Evolutionary conservation across 2,888 invertebrate species (phyloP).

Genomic region (Lasius fuliginosus): DNA sequence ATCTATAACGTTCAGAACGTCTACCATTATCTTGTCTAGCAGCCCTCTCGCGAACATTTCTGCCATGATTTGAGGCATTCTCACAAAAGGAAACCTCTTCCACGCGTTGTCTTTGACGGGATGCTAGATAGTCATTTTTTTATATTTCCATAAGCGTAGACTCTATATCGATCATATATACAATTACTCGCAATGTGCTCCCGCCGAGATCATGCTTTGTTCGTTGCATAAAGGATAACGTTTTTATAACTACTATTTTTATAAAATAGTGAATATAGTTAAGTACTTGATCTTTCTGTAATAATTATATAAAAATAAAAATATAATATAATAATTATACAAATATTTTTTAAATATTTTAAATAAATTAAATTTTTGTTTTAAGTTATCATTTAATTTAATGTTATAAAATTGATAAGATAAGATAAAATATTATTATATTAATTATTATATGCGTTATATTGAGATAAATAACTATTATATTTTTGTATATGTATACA

Average conservation of each 20-base stretch:
- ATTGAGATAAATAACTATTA: background rate
- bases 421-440: background rate
- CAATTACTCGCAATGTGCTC: background rate
- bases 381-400: background rate
- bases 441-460: background rate
- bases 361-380: background rate
- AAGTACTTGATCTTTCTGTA: background rate
- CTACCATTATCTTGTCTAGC: constrained; percentile 75
- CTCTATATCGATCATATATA: constrained; percentile 14
- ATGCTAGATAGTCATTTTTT: constrained; percentile 64
- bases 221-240: background rate
- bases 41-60: constrained; percentile 76
- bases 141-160: constrained; percentile 22
- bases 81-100: constrained; percentile 54
- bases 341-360: background rate
- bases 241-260: background rate
- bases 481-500: background rate
- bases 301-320: background rate
- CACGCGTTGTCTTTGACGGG: constrained; percentile 14
- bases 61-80: constrained; percentile 72
- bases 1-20: constrained; percentile 73
- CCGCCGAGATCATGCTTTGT: constrained; percentile 7
- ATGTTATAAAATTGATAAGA: background rate
- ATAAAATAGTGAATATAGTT: background rate
- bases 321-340: background rate